Evolutionary conservation across 2,113 vertebrate genomes (phyloP).

Genomic region (Gymnorhina tibicen): DNA sequence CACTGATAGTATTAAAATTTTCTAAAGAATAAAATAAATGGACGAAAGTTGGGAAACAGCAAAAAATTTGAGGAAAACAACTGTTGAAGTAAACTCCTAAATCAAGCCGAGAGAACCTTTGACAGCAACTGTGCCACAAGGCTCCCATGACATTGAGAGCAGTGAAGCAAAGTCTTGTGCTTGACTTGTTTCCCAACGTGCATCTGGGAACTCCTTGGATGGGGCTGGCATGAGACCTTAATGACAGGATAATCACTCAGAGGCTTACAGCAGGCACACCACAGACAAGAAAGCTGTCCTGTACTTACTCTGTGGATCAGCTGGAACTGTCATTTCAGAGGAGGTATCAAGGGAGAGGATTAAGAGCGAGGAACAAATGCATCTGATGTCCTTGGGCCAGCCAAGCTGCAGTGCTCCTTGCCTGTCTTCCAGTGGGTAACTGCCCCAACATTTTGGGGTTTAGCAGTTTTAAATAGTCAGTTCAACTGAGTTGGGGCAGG

Average conservation of each 20-base stretch:
- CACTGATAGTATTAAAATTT: neutral
- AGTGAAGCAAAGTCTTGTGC: neutral
- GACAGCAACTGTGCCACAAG: neutral
- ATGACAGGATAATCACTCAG: neutral
- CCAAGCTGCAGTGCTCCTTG: neutral
- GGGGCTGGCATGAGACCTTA: neutral
- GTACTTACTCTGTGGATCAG: neutral
- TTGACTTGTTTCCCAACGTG: rapidly evolving
- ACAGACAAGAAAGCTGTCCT: neutral
- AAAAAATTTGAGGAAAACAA: neutral
- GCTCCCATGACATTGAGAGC: neutral
- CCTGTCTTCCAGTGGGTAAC: neutral
- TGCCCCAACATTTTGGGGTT: neutral
- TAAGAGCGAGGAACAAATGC: neutral
- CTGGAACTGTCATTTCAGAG: neutral
- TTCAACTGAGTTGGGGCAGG: neutral
- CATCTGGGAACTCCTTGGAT: neutral
- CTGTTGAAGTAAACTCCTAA: neutral
- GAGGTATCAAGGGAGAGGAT: neutral
- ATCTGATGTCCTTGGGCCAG: neutral
- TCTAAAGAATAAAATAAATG: neutral
- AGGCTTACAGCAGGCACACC: neutral
- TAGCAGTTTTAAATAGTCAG: neutral
- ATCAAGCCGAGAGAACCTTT: neutral
- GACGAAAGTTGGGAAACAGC: neutral